Base-by-base conservation (phyloP, 2,113 vertebrate genomes). In the Xiphias gladius region DNA sequence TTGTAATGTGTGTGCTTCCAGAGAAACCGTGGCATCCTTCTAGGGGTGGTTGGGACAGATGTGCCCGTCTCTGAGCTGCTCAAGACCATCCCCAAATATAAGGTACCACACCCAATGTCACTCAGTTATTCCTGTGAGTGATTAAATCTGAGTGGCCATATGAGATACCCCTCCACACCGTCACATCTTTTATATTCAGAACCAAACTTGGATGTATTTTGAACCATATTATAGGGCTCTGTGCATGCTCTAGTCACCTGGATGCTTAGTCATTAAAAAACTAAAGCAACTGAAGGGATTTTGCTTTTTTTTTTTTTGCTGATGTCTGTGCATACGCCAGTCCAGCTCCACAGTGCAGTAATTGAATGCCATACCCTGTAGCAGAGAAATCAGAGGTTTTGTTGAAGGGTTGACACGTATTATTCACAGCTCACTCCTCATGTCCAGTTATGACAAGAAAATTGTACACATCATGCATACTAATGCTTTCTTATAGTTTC, bases 11-110 rank as follows among this genome's bases (percentile, higher is more conserved):
- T n/a, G 12, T 91, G 39, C 84, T 89, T 82, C 16, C 91, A 99
- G 98, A 96, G 97, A 88, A 97, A 97, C 22, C 96, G 95, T 71
- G 98, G 98, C 43, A 99, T 99, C 93, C 96, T 99, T 43, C 95
- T 99, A 14, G 98, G 98, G 41, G 98, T 99, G 86, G 98, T 99
- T 62, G 98, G 98, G 76, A 99, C 98, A 69, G 98, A 99, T 66
- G 97, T 99, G 73, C 98, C 98, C 0, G 98, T 99, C 62, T 97
- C 98, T 75, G 98, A 99, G 91, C 96, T 99, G 72, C 92, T 99
- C 82, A 99, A 99, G 93, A 96, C 97, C 52, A 99, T 99, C 87
- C 98, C 98, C 65, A 99, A 99, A 89, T 98, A 99, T 84, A 99
- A 99, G 98, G 98, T 99, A 97, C 91, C 4, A 1, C 58, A n/a